Base-by-base conservation (phyloP, 2,113 vertebrate genomes). In the Rhinogobius similis region DNA sequence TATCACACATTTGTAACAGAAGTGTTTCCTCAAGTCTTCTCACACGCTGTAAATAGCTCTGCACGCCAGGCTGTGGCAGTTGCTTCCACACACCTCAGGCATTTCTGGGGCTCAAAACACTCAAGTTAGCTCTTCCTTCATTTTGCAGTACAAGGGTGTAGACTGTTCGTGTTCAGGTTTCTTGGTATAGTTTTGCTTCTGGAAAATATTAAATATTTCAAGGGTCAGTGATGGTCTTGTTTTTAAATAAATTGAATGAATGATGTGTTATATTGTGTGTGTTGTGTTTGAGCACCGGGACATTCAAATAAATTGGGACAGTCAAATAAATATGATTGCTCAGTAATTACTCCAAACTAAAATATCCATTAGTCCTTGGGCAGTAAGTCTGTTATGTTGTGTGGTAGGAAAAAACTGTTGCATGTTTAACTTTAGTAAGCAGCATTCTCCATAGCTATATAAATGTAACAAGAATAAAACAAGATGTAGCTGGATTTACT, bases 301-400 rank as follows among this genome's bases (percentile, higher is more conserved):
- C 52, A 55, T 21, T 26, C 24, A 23, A 55, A 55, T 55, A 9
- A 12, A 55, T 55, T 55, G 11, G 23, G 50, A 11, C 23, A 53
- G 23, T 21, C 13, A 46, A 75, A 81, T 83, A 79, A 75, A 62
- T 71, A 73, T 68, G 76, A 83, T 79, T 76, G 53, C 50, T 59
- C 79, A 76, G 75, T 75, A 77, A 75, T 83, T 75, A 27, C 79
- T 65, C 56, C 71, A 66, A 75, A 82, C 86, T 71, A 82, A 82
- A 89, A 86, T 90, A 90, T 87, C 86, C 67, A 3, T 53, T 16
- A 67, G 48, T 52, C 50, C 56, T 68, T 61, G 27, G 58, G 10
- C 61, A 63, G 52, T 67, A 59, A 56, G 1, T 21, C 43, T 44
- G 29, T 39, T 27, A 21, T 46, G 67, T 48, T 36, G 1, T 11